Percentiles rank a stretch among this genome's conserved stretches.
Conservation (phyloP, 2,113 vertebrate species). For the Archocentrus centrarchus region DNA sequence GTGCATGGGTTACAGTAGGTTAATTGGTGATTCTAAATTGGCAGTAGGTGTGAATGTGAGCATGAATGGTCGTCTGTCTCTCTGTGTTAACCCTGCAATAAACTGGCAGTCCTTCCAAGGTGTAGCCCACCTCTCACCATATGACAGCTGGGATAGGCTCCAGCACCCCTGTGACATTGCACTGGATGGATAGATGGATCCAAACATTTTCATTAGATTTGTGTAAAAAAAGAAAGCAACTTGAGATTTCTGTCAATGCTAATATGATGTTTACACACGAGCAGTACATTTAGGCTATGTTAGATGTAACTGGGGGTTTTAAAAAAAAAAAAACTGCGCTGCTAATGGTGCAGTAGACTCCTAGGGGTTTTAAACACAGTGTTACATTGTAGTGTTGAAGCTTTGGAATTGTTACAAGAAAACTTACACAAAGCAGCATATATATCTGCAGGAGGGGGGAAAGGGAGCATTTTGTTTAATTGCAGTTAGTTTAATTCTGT, state of each 20-base stretch:
- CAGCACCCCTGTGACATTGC: background rate
- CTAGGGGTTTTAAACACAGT: too few relatives aligned
- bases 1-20: background rate
- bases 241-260: background rate
- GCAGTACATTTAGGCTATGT: background rate
- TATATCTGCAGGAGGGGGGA: background rate
- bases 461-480: background rate
- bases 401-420: background rate
- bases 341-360: too few relatives aligned
- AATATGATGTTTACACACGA: background rate
- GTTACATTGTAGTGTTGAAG: too few relatives aligned
- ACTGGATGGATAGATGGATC: background rate
- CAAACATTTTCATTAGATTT: background rate
- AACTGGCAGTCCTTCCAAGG: background rate
- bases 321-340: too few relatives aligned
- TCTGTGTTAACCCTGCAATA: background rate
- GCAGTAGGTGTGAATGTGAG: background rate
- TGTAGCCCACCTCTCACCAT: background rate
- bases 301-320: background rate
- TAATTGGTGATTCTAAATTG: constrained; percentile 1
- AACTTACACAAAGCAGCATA: background rate
- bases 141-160: background rate
- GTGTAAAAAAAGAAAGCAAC: background rate
- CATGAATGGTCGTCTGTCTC: background rate
- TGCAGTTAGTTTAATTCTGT: background rate